Base-by-base conservation (phyloP, 2,888 invertebrate species). In the Nomada hirtipes region DNA sequence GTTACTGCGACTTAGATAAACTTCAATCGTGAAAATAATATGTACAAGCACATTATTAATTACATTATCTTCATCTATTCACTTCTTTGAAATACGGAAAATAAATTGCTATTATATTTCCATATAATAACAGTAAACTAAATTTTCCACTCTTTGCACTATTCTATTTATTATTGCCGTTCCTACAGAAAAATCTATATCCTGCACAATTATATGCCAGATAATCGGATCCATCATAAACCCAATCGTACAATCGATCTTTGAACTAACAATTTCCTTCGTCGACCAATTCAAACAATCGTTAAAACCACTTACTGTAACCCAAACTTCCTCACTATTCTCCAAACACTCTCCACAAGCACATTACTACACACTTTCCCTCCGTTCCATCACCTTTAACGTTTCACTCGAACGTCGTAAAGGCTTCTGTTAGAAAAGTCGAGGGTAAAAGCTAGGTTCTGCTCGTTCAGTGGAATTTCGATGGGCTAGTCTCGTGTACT, bases 391-490 rank as follows among this genome's bases (percentile, higher is more conserved):
- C 47, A 0, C n/a, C 53, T n/a, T 53, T 11, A n/a, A 59, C 23
- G 20, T 44, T 44, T 26, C 55, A 13, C 69, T 26, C 59, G n/a
- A 47, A 47, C 44, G 18, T 13, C 4, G 15, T 23, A 2, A n/a
- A 57, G 29, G 29, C 23, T n/a, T 15, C 15, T 29, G 15, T 15
- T 68, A 29, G 15, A 44, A 52, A 44, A 52, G 52, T 52, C 20
- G 42, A 52, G 15, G 47, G 36, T 9, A 20, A 9, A 47, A 71
- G 71, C 57, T 68, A 70, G 82, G 36, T 79, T 18, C 68, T 68
- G 18, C 26, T 29, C 23, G 23, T 52, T 29, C 50, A 10, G 50
- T 53, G 63, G 72, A 73, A 72, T 80, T 73, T 80, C 80, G 70
- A 76, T 76, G 64, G 73, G 71, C 69, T 36, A 36, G 68, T 20